These are phyloP conservation scores for Phoxinus dragarum DNA, from an alignment of 2,797 vertebrate species.

Conservation along the genomic window DNA sequence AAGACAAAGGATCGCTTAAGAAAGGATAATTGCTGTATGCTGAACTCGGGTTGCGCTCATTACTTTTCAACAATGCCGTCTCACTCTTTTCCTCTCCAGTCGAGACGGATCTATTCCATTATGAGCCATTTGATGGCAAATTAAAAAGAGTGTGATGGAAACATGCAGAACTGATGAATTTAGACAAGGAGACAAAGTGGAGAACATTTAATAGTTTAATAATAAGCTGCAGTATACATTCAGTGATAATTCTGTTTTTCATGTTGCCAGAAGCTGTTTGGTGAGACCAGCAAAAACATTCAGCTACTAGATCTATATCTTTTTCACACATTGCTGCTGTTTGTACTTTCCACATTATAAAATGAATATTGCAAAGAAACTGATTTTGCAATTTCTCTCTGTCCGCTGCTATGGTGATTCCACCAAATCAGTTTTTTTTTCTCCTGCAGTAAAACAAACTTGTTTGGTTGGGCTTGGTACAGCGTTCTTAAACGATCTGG, in stretches of 20 bases:
- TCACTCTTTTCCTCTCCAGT: conserved; percentile 39
- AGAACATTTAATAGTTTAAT: conserved; percentile 90
- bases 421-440: conserved; percentile 65
- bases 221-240: conserved; percentile 89
- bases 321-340: conserved; percentile 79
- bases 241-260: conserved; percentile 87
- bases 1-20: conserved; percentile 57
- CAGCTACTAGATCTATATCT: conserved; percentile 82
- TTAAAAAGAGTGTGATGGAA: conserved; percentile 57
- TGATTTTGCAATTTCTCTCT: conserved; percentile 71
- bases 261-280: conserved; percentile 85
- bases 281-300: conserved; percentile 87
- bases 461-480: conserved; percentile 62
- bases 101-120: conserved; percentile 53
- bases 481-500: conserved; percentile 58
- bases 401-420: conserved; percentile 57
- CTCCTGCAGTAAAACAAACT: conserved; percentile 59
- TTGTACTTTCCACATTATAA: conserved; percentile 76
- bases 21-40: conserved; percentile 60
- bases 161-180: conserved; percentile 45
- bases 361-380: conserved; percentile 79
- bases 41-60: conserved; percentile 57
- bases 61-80: conserved; percentile 58
- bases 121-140: conserved; percentile 53
- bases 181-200: conserved; percentile 76